Conservation (phyloP, 2,113 vertebrate species). For the Hypanus sabinus region DNA sequence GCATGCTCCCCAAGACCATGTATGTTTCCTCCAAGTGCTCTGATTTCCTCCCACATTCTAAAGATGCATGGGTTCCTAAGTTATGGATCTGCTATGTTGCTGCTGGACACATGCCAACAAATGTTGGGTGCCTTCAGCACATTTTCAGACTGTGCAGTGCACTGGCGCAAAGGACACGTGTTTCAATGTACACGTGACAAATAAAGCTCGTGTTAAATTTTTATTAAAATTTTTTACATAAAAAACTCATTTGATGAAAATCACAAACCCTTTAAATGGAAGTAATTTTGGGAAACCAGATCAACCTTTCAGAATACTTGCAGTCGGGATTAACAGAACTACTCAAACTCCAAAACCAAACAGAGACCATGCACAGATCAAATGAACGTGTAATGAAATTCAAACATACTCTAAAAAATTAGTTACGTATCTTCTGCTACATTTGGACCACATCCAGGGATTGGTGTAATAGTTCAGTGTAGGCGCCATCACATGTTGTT, state of each 20-base stretch:
- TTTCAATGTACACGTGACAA: too few species aligned
- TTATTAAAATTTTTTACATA: not conserved
- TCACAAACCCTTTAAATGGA: not conserved
- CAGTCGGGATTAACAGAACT: too few species aligned
- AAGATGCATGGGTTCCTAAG: too few species aligned
- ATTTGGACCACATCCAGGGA: constrained; percentile 99
- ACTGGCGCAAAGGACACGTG: too few species aligned
- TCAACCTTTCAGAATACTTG: not conserved
- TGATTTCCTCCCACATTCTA: too few species aligned
- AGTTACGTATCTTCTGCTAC: constrained; percentile 96
- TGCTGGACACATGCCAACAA: too few species aligned
- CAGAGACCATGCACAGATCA: not conserved
- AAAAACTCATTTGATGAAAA: not conserved
- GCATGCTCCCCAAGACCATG: too few species aligned
- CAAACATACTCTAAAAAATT: constrained; percentile 94
- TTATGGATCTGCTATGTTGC: too few species aligned
- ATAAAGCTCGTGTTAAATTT: too few species aligned
- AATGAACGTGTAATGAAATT: not conserved
- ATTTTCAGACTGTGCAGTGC: too few species aligned
- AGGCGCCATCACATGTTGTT: constrained; percentile 94
- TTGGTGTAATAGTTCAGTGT: constrained; percentile 94
- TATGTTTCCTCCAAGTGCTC: too few species aligned
- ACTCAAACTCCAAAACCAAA: not conserved
- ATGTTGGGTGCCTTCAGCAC: too few species aligned
- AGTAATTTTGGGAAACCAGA: not conserved